Evolutionary conservation across 1,140 invertebrate genomes (phyloP).

Genomic region (Drosophila sturtevanti): DNA sequence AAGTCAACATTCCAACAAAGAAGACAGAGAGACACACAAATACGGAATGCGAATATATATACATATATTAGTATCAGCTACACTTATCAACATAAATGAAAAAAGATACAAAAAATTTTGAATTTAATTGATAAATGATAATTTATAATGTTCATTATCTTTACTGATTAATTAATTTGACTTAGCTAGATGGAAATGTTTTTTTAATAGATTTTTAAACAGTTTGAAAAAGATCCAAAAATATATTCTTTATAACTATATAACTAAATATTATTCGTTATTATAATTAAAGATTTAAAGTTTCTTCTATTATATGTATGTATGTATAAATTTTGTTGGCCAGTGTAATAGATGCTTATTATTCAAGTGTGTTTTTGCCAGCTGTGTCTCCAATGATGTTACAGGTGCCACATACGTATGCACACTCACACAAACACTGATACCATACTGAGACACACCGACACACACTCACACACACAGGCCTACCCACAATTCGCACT

Average conservation of each 20-base stretch:
- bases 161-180: too few species aligned
- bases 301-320: too few species aligned
- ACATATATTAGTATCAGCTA: background rate
- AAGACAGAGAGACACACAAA: background rate
- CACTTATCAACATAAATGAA: background rate
- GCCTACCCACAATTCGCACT: constrained; percentile 2
- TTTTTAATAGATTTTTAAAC: too few species aligned
- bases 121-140: too few species aligned
- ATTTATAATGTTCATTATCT: too few species aligned
- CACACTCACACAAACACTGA: background rate
- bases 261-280: too few species aligned
- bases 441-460: background rate
- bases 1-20: constrained; percentile 1
- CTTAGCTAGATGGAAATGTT: too few species aligned
- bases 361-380: constrained; percentile 63
- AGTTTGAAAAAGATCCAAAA: too few species aligned
- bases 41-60: background rate
- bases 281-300: too few species aligned
- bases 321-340: background rate
- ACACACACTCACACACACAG: background rate
- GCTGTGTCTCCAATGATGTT: constrained; percentile 50
- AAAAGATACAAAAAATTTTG: too few species aligned
- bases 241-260: too few species aligned
- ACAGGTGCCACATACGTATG: constrained; percentile 58
- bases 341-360: constrained; percentile 62